These are phyloP conservation scores for Menura novaehollandiae DNA, from an alignment of 2,113 vertebrate genomes.

Conservation along the genomic window DNA sequence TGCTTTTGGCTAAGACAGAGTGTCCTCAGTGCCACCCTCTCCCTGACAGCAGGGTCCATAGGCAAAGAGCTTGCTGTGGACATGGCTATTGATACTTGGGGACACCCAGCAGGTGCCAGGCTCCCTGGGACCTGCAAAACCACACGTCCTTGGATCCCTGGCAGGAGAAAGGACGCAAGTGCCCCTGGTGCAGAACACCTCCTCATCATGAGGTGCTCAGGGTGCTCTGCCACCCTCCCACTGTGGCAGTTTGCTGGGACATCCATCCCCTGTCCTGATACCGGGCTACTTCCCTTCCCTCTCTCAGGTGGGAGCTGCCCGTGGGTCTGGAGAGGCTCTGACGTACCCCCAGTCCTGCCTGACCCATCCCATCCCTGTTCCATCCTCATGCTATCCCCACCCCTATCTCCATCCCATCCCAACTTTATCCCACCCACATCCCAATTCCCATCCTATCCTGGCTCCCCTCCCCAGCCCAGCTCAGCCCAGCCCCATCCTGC, in stretches of 20 bases:
- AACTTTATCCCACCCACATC: neutral
- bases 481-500: neutral
- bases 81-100: fast-evolving
- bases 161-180: neutral
- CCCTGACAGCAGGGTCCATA: neutral
- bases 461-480: neutral
- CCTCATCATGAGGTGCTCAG: no score
- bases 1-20: neutral
- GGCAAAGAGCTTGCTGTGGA: neutral
- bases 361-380: neutral
- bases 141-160: fast-evolving
- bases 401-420: neutral
- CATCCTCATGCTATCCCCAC: neutral
- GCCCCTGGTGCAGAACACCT: neutral
- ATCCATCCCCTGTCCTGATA: neutral
- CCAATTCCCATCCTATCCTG: no score
- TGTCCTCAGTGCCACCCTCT: neutral
- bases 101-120: neutral
- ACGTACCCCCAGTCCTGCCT: neutral
- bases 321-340: neutral
- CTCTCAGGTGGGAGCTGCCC: neutral
- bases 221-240: neutral
- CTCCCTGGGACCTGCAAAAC: neutral
- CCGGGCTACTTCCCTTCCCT: neutral
- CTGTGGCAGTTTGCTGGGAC: neutral